phyloP scores from a whole-genome alignment of 2,113 vertebrate species.

The Pedetes capensis region DNA sequence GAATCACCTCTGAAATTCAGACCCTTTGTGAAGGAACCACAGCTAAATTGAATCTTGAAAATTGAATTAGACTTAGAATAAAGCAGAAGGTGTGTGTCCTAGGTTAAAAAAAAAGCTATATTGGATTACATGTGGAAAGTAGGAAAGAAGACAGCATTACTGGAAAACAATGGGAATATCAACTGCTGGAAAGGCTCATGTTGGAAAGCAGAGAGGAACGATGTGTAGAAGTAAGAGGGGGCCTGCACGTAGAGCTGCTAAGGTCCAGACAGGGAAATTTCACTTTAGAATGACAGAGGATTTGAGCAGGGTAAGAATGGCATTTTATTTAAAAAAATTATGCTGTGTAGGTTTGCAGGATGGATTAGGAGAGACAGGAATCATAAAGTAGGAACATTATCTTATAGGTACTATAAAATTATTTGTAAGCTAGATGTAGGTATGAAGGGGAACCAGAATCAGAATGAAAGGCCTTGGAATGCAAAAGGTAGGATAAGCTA shows the following conservation, averaged over 20 bases:
- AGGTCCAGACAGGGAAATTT: neutral
- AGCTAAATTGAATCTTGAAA: neutral
- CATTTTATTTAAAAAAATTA: neutral
- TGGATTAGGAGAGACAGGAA: neutral
- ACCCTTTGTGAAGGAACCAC: neutral
- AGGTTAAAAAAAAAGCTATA: no score
- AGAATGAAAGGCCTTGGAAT: neutral
- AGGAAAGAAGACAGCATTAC: neutral
- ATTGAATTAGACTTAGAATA: no score
- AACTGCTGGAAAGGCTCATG: neutral
- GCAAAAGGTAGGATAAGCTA: neutral
- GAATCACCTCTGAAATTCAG: neutral
- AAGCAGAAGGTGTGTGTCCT: neutral
- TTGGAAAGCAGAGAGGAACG: neutral
- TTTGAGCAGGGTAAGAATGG: neutral
- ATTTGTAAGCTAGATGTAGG: neutral
- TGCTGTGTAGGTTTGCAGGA: neutral
- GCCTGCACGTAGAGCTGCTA: neutral
- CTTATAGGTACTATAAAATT: neutral
- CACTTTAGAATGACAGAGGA: neutral
- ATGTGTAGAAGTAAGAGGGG: neutral
- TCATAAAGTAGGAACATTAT: neutral
- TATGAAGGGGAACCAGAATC: neutral
- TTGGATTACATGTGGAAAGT: neutral
- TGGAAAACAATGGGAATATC: no score